Base-by-base conservation (phyloP, 1,140 invertebrate species). In the Ganaspis sp. region DNA sequence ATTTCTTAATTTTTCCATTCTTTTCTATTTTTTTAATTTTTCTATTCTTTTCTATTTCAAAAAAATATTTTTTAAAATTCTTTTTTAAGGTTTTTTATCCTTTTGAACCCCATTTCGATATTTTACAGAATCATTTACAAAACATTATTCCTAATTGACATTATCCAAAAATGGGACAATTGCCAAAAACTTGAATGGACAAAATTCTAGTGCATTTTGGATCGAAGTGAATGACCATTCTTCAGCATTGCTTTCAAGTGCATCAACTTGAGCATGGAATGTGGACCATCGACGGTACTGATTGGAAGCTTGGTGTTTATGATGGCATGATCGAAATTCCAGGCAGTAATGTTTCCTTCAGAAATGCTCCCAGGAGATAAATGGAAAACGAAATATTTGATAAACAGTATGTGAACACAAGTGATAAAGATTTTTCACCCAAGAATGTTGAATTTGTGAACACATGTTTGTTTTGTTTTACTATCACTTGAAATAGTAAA, bases 231-330 rank as follows among this genome's bases (percentile, higher is more conserved):
- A 26, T 64, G 23, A 64, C 21, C 26, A 64, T 34, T n/a, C 58
- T 64, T 29, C 26, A 64, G 29, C 26, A 64, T 64, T 4, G 58
- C 58, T 29, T 64, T 64, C 11, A n/a, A 64, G 58, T 64, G 26
- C 26, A 64, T 29, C 23, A 64, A 34, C 58, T 64, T 64, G 58
- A 64, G 12, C n/a, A n/a, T 29, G 23, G 26, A 64, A 64, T 64
- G 12, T n/a, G 23, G 9, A 15, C 29, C 58, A 64, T 64, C 58
- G 6, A 29, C 3, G 4, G 58, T 29, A 26, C 23, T 64, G 58
- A 64, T 64, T 64, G 58, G 58, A 29, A 21, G 58, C 26, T 64
- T 64, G 29, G 54, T 26, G 54, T 64, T 64, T 64, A 64, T 29
- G 58, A 64, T 49, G 45, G 45, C 58, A 29, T 64, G 58, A 64